phyloP scores from a whole-genome alignment of 2,888 invertebrate species.

The Bellardia pandia region DNA sequence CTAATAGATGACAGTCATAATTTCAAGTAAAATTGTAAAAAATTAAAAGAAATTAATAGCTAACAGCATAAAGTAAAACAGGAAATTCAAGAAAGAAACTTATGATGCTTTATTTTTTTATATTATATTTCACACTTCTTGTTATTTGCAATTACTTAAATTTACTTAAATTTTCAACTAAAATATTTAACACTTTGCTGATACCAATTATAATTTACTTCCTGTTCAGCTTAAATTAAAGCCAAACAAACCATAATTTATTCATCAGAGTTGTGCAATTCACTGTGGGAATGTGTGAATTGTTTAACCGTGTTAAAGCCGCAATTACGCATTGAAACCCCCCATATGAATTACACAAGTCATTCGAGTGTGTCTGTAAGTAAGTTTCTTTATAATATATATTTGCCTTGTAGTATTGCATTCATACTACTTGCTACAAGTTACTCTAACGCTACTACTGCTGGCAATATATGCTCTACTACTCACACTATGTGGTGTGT shows the following conservation, averaged over 20 bases:
- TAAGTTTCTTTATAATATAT: background rate
- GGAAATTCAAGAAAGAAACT: background rate
- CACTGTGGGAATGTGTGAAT: constrained; percentile 35
- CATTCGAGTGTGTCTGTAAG: constrained; percentile 8
- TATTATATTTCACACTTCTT: no score
- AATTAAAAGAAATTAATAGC: background rate
- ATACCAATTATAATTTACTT: constrained; percentile 15
- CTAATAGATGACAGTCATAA: constrained; percentile 26
- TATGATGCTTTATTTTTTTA: no score
- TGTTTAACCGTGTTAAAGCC: constrained; percentile 47
- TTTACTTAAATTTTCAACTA: background rate
- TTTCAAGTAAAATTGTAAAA: constrained; percentile 12
- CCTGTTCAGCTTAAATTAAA: background rate
- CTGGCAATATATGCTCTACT: background rate
- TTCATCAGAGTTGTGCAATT: constrained; percentile 17
- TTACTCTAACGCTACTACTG: background rate
- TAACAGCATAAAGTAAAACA: background rate
- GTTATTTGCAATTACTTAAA: background rate
- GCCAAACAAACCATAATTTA: constrained; percentile 14
- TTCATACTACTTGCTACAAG: background rate
- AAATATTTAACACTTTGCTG: constrained; percentile 15
- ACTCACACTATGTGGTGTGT: constrained; percentile 24
- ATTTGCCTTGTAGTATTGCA: background rate
- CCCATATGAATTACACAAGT: constrained; percentile 20
- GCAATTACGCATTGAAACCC: constrained; percentile 45